phyloP scores from a whole-genome alignment of 2,113 vertebrate genomes.

The Pedionomus torquatus region DNA sequence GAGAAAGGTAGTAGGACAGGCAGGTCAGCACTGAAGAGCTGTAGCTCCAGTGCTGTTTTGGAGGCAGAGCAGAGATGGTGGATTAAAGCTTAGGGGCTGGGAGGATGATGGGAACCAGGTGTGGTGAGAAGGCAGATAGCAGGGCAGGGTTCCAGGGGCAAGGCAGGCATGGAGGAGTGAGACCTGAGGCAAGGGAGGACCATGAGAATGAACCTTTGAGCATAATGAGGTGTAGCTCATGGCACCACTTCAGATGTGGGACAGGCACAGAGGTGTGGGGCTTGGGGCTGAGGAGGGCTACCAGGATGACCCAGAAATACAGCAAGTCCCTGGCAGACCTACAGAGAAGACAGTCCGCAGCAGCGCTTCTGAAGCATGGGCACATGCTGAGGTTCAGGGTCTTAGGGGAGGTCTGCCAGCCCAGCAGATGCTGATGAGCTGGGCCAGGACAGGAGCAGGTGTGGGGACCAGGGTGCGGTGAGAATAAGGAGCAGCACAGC shows the following conservation, averaged over 20 bases:
- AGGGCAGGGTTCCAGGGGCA: neutral
- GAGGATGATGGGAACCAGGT: neutral
- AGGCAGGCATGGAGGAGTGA: neutral
- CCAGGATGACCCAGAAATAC: neutral
- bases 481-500: neutral
- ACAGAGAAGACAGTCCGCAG: neutral
- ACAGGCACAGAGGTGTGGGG: neutral
- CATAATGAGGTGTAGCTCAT: neutral
- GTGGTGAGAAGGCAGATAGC: neutral
- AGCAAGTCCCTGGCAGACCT: neutral
- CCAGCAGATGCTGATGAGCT: neutral
- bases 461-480: accelerated
- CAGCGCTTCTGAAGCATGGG: accelerated
- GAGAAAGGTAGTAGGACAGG: neutral
- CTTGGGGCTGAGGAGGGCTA: neutral
- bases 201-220: neutral
- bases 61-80: neutral
- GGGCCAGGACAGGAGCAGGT: neutral
- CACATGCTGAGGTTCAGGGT: neutral
- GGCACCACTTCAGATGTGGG: neutral
- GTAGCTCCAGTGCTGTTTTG: neutral
- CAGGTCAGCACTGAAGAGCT: neutral
- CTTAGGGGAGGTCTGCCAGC: neutral
- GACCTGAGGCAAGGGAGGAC: slow-evolving; percentile 16
- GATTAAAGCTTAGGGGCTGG: neutral